Conservation (phyloP, 2,888 invertebrate species). For the Pelosia muscerda region DNA sequence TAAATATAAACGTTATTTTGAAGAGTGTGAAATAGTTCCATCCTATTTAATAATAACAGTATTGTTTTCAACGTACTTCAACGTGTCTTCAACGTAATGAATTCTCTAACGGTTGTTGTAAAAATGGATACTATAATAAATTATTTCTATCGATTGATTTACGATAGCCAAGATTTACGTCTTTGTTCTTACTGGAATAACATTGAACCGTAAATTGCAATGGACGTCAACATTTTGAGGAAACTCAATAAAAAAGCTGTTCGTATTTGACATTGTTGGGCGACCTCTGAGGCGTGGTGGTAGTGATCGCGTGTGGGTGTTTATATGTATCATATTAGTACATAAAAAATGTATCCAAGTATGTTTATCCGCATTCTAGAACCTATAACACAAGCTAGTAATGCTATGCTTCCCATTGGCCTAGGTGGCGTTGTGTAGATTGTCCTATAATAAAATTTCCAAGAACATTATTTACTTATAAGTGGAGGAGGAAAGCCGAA, state of each 20-base stretch:
- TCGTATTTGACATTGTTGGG: background rate
- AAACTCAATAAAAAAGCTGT: slow-evolving; percentile 25
- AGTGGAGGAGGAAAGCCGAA: too few relatives aligned
- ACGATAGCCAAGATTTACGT: slow-evolving; percentile 39
- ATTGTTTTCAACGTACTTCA: slow-evolving; percentile 24
- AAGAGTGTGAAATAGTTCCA: background rate
- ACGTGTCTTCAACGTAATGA: too few relatives aligned
- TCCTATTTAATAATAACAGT: background rate
- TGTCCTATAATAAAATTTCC: too few relatives aligned
- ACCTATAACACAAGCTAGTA: too few relatives aligned
- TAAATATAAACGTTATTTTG: background rate
- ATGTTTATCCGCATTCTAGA: too few relatives aligned
- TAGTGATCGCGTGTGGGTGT: too few relatives aligned
- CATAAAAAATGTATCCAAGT: too few relatives aligned
- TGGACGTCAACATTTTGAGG: slow-evolving; percentile 23
- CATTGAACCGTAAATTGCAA: slow-evolving; percentile 41
- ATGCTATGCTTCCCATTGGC: too few relatives aligned
- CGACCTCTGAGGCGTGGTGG: too few relatives aligned
- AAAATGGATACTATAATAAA: slow-evolving; percentile 25
- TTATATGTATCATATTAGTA: too few relatives aligned
- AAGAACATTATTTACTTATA: too few relatives aligned
- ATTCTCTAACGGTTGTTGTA: slow-evolving; percentile 22
- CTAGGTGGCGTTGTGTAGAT: too few relatives aligned
- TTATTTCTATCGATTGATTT: slow-evolving; percentile 49
- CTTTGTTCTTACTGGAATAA: slow-evolving; percentile 36